A percentile compares a stretch with the other conserved stretches of the same genome.
Conservation (phyloP, 2,113 vertebrate species). For the Archilochus colubris region DNA sequence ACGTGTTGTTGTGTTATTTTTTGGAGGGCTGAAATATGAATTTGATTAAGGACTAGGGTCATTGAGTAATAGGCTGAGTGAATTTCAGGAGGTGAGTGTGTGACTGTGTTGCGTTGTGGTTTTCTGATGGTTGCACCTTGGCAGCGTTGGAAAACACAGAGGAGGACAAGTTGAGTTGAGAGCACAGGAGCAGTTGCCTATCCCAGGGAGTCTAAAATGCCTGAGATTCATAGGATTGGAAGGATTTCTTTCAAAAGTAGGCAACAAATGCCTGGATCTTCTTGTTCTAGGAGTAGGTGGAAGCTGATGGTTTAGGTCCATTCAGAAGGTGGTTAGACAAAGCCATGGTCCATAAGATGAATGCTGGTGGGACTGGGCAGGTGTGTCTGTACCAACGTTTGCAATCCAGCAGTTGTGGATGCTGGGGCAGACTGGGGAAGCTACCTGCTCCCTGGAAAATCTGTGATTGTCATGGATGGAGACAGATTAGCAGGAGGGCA, state of each 20-base stretch:
- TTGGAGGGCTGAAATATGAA: not conserved
- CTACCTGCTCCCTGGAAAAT: not conserved
- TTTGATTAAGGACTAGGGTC: not conserved
- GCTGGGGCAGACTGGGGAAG: not conserved
- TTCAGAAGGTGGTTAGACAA: not conserved
- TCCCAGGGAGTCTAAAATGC: not conserved
- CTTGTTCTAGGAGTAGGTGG: not conserved
- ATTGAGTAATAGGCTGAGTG: not conserved
- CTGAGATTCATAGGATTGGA: not conserved
- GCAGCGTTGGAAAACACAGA: not conserved
- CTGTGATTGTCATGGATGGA: accelerated
- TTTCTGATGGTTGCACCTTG: not conserved
- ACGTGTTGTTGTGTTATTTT: not conserved
- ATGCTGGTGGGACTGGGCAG: not conserved
- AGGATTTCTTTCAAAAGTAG: not conserved
- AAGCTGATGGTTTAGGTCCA: not conserved
- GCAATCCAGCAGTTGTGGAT: not conserved
- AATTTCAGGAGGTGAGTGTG: not conserved
- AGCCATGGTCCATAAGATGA: accelerated
- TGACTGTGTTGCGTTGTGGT: accelerated
- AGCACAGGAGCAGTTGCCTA: not conserved
- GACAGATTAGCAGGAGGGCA: not conserved
- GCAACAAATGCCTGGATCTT: not conserved
- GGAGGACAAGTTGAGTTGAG: not conserved
- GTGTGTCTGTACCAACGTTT: not conserved